These are phyloP conservation scores for Xyliphius kryptos DNA, from an alignment of 2,113 vertebrate species.

Conservation along the genomic window DNA sequence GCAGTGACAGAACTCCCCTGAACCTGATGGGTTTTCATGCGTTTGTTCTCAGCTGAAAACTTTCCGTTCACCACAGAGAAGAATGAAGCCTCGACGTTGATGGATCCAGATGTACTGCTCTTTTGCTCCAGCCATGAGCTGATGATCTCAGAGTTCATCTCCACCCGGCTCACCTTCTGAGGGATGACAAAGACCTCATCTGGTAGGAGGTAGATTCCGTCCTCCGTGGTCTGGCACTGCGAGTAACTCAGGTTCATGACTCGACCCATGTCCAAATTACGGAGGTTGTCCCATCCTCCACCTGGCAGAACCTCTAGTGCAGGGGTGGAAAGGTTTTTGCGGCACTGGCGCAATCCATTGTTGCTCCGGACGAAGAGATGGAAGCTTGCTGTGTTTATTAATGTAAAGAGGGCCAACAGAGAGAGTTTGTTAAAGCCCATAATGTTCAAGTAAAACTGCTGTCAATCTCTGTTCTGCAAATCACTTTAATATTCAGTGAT, in stretches of 20 bases:
- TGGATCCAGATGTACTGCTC: conserved; percentile 67
- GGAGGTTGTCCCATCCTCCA: conserved; percentile 88
- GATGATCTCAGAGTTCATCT: conserved; percentile 80
- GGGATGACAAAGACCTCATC: conserved; percentile 79
- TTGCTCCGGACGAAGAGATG: conserved; percentile 25
- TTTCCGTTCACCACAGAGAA: conserved; percentile 69
- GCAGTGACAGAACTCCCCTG: conserved; percentile 68
- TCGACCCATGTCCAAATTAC: conserved; percentile 80
- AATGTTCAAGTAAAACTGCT: conserved; percentile 13
- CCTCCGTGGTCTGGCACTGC: conserved; percentile 79
- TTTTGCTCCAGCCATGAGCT: conserved; percentile 76
- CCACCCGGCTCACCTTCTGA: conserved; percentile 75
- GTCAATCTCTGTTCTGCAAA: not conserved
- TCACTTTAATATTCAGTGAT: conserved; percentile 4
- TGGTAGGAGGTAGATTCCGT: conserved; percentile 78
- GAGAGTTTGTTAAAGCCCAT: conserved; percentile 36
- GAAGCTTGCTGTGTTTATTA: conserved; percentile 38
- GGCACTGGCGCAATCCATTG: conserved; percentile 66
- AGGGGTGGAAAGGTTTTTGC: conserved; percentile 52
- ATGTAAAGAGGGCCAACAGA: conserved; percentile 36
- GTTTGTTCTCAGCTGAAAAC: conserved; percentile 71
- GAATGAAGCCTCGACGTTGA: conserved; percentile 75
- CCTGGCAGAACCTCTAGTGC: conserved; percentile 82
- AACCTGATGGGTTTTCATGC: conserved; percentile 80
- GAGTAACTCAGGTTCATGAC: conserved; percentile 76